phyloP scores from a whole-genome alignment of 2,888 invertebrate genomes.

The Coleophora deauratella region DNA sequence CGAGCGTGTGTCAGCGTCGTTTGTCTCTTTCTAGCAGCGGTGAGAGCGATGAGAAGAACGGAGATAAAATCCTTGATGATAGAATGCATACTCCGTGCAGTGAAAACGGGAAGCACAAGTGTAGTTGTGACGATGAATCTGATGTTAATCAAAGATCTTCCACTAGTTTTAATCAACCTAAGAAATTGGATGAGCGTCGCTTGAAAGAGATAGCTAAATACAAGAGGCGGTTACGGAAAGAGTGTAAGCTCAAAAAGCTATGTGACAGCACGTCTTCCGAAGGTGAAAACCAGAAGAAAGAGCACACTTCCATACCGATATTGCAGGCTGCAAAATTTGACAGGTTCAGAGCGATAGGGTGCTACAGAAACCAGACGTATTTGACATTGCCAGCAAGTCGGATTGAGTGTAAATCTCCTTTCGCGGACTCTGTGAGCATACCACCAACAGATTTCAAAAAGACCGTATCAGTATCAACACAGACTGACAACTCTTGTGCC shows the following conservation, averaged over 20 bases:
- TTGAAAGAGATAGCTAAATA: constrained; percentile 67
- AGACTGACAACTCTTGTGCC: constrained; percentile 55
- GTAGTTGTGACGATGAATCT: constrained; percentile 82
- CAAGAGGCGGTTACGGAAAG: constrained; percentile 57
- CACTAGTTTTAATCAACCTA: constrained; percentile 31
- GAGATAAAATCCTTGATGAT: constrained; percentile 73
- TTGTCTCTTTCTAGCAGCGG: constrained; percentile 28
- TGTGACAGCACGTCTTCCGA: constrained; percentile 63
- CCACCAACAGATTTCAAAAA: constrained; percentile 45
- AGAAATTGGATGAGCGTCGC: constrained; percentile 52
- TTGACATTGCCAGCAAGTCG: constrained; percentile 56
- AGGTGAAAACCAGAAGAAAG: constrained; percentile 48
- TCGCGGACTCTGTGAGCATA: constrained; percentile 36
- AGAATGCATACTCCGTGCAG: constrained; percentile 81
- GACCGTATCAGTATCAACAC: constrained; percentile 52
- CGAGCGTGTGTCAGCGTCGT: constrained; percentile 31
- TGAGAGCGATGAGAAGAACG: constrained; percentile 20
- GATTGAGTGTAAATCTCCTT: constrained; percentile 54
- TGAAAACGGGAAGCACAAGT: constrained; percentile 84
- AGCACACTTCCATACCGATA: constrained; percentile 64
- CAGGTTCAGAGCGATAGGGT: constrained; percentile 59
- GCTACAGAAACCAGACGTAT: constrained; percentile 63
- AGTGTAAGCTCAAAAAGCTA: constrained; percentile 53
- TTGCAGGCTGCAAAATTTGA: constrained; percentile 66
- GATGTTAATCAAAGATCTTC: constrained; percentile 47